A percentile compares a stretch with the other conserved stretches of the same genome.
Conservation (phyloP, 1,140 invertebrate species). For the Drosophila nasuta region DNA sequence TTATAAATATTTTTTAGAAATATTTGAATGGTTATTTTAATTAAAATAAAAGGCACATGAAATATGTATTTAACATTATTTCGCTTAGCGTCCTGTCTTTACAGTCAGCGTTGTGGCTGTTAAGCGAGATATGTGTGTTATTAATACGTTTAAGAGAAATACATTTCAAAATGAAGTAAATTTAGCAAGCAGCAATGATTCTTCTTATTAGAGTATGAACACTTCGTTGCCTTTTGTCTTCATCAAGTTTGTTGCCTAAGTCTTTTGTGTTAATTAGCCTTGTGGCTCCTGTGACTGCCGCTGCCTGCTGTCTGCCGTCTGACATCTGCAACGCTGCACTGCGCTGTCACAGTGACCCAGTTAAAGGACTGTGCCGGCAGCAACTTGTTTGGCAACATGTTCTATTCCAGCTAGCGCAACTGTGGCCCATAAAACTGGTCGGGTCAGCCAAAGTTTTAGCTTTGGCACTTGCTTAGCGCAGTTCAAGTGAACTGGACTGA, state of each 20-base stretch:
- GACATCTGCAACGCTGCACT: conserved; percentile 4
- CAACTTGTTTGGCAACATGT: conserved; percentile 79
- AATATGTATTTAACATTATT: too few relatives aligned
- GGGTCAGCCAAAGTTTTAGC: conserved; percentile 46
- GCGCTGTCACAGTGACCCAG: conserved; percentile 74
- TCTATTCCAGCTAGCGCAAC: conserved; percentile 47
- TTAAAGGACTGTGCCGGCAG: conserved; percentile 66
- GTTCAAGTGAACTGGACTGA: conserved; percentile 5
- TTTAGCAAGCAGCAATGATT: too few relatives aligned
- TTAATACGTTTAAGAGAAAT: too few relatives aligned
- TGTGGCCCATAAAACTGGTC: conserved; percentile 51
- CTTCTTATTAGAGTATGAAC: not conserved
- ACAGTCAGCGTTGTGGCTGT: too few relatives aligned
- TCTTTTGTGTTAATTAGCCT: conserved; percentile 67
- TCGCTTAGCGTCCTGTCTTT: too few relatives aligned
- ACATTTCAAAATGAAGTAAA: too few relatives aligned
- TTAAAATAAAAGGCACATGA: too few relatives aligned
- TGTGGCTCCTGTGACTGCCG: conserved; percentile 19
- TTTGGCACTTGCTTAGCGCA: conserved; percentile 43
- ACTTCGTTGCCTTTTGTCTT: not conserved
- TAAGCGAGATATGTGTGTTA: too few relatives aligned
- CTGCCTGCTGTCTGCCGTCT: conserved; percentile 3
- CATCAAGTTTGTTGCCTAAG: conserved; percentile 62
- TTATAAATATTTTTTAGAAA: too few relatives aligned
- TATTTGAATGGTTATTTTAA: too few relatives aligned